Base-by-base conservation (phyloP, 2,888 invertebrate genomes). In the Dendrolimus houi region DNA sequence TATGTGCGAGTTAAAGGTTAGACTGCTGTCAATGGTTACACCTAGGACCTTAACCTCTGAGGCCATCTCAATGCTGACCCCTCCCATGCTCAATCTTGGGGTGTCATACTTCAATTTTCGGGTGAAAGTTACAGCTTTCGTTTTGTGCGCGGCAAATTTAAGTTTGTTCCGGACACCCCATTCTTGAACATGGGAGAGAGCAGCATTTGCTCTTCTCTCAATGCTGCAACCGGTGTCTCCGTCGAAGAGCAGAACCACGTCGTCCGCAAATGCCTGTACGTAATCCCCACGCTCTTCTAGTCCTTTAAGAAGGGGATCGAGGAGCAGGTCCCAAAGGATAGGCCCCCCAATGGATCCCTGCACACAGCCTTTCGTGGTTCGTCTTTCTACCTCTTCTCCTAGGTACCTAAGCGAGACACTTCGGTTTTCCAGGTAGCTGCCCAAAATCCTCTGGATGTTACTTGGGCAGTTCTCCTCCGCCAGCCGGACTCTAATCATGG, bases 271-370 rank as follows among this genome's bases (percentile, higher is more conserved):
- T 1, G 55, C 60, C 54, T 59, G 57, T 8, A 41, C 9, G 13
- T 59, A 52, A 6, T 41, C 57, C 2, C 53, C 55, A 7, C 14
- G 8, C 1, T 12, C 13, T 1, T 58, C 52, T 1, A 58, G 53
- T 1, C 17, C 54, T 8, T 57, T 8, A 1, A 60, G 57, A 1
- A 61, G 52, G 0, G 56, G 57, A n/a, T 62, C 54, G 14, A 60
- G 56, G 7, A 57, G 57, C 1, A 60, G 13, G 41, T 62, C 59
- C 60, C 60, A 60, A 1, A 59, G 13, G 3, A 55, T 54, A 10
- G 62, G 62, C 1, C 62, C 42, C 42, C 42, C 42, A 1, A 42
- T 42, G 42, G 42, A 42, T 8, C 42, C 42, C 42, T 42, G 42
- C 60, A 60, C 55, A 17, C 59, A 57, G 1, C 58, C 57, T 53